Evolutionary conservation across 2,113 vertebrate species (phyloP).

Genomic region (Calidris pygmaea): DNA sequence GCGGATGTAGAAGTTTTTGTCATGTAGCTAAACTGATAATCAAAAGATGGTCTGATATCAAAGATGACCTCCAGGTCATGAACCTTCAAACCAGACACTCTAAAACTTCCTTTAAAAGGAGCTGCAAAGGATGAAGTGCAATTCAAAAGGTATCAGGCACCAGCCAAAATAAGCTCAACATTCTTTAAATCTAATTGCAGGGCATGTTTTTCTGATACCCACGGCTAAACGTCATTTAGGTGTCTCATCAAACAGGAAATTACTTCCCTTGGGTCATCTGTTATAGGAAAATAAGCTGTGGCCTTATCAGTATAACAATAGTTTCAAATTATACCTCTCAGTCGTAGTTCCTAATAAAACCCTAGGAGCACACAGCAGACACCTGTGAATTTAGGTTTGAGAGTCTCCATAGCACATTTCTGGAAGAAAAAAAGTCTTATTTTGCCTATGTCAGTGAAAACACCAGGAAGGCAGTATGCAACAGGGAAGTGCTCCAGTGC

Average conservation of each 20-base stretch:
- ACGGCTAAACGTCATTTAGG: neutral
- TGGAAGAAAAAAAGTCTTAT: neutral
- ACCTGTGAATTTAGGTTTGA: neutral
- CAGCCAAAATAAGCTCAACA: constrained; percentile 12
- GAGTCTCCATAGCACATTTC: neutral
- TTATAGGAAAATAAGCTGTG: constrained; percentile 15
- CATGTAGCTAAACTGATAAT: constrained; percentile 47
- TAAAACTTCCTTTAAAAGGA: constrained; percentile 22
- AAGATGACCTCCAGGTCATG: constrained; percentile 34
- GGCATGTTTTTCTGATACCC: constrained; percentile 45
- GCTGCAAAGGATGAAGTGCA: constrained; percentile 1
- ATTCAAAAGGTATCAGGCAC: neutral
- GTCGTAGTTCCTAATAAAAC: neutral
- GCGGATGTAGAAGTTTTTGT: constrained; percentile 27
- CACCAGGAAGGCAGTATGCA: neutral
- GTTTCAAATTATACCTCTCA: constrained; percentile 6
- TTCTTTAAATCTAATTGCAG: constrained; percentile 16
- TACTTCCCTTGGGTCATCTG: constrained; percentile 45
- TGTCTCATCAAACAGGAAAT: constrained; percentile 69
- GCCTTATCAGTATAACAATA: constrained; percentile 11
- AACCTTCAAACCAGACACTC: constrained; percentile 24
- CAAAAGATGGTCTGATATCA: constrained; percentile 50
- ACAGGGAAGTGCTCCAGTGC: neutral
- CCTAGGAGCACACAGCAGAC: neutral
- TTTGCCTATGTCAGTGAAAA: neutral